A percentile compares a stretch with the other conserved stretches of the same genome.
phyloP scores from a whole-genome alignment of 2,113 vertebrate genomes.

The Gnathonemus echidnorhynchus region DNA sequence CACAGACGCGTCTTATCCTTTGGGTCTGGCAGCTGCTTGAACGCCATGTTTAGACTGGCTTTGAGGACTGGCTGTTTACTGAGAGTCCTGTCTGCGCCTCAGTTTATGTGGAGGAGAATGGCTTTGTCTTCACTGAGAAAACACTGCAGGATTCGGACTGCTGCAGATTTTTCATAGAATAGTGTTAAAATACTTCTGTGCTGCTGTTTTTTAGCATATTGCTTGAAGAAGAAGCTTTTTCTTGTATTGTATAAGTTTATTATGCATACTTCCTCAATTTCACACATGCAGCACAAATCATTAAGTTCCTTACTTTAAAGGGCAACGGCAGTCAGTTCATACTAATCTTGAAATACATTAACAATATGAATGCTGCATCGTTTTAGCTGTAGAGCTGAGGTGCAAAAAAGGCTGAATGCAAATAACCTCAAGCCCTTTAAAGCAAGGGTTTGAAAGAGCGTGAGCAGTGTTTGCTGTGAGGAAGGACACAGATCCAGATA shows the following conservation, averaged over 20 bases:
- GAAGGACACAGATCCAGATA: constrained; percentile 17
- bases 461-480: background rate
- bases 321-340: background rate
- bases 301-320: background rate
- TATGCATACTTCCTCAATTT: background rate
- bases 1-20: background rate
- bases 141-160: background rate
- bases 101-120: background rate
- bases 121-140: background rate
- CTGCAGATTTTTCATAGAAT: background rate
- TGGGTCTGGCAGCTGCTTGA: background rate
- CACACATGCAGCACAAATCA: background rate
- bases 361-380: background rate
- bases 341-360: background rate
- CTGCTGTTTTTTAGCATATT: background rate
- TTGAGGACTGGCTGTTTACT: background rate
- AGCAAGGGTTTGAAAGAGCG: background rate
- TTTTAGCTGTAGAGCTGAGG: background rate
- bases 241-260: background rate
- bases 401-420: background rate
- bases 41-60: background rate
- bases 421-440: background rate
- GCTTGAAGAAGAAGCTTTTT: background rate
- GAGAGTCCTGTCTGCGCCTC: background rate
- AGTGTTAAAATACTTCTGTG: background rate